phyloP scores from a whole-genome alignment of 2,888 invertebrate genomes.

The Diplazon laetatorius region DNA sequence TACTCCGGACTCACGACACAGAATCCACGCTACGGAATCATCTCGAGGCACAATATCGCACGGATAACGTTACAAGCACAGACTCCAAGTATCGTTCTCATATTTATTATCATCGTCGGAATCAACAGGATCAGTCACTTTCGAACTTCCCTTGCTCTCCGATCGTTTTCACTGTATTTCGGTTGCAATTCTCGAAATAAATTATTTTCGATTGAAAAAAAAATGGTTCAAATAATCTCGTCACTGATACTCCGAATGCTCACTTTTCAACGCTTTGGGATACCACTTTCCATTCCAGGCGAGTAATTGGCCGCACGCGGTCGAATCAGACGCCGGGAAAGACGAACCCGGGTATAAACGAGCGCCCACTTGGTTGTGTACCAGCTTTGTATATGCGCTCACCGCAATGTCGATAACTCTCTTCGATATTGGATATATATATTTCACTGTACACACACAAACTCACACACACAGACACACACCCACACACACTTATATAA shows the following conservation, averaged over 20 bases:
- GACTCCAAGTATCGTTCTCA: constrained; percentile 54
- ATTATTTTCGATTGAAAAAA: background rate
- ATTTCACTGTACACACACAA: background rate
- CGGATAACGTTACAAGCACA: constrained; percentile 56
- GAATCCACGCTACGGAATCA: constrained; percentile 54
- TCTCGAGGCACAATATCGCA: constrained; percentile 46
- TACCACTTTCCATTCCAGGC: constrained; percentile 22
- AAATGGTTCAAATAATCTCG: background rate
- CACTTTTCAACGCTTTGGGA: constrained; percentile 1
- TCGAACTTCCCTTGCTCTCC: constrained; percentile 59
- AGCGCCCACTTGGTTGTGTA: constrained; percentile 50
- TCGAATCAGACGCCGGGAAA: constrained; percentile 11
- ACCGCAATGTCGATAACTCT: constrained; percentile 51
- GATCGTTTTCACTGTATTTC: constrained; percentile 58
- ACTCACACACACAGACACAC: constrained; percentile 7
- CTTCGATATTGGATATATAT: constrained; percentile 49
- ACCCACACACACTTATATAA: constrained; percentile 7
- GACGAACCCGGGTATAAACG: constrained; percentile 53
- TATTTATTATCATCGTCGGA: constrained; percentile 41
- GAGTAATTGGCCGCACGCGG: constrained; percentile 55
- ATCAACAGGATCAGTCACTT: constrained; percentile 56
- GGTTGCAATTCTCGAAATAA: constrained; percentile 19
- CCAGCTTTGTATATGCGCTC: constrained; percentile 31
- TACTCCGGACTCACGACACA: constrained; percentile 64
- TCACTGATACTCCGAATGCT: background rate